Percentiles rank a stretch among this genome's conserved stretches.
Evolutionary conservation across 2,888 invertebrate species (phyloP).

Genomic region (Smittia aterrima): DNA sequence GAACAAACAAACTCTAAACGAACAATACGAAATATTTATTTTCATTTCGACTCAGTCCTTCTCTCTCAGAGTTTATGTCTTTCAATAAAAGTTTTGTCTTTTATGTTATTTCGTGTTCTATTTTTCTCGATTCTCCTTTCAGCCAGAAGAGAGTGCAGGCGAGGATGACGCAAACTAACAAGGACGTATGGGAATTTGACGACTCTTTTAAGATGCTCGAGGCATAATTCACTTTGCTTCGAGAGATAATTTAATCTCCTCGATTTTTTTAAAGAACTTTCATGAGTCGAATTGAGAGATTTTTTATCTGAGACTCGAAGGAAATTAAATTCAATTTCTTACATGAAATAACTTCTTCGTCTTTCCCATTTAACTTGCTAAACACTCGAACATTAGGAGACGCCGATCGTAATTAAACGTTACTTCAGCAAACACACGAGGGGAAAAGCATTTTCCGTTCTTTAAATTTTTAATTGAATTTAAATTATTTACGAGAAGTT

Average conservation of each 20-base stretch:
- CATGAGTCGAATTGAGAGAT: background rate
- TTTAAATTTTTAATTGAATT: background rate
- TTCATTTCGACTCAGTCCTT: background rate
- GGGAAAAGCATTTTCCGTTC: background rate
- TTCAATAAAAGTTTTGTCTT: background rate
- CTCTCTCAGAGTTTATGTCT: background rate
- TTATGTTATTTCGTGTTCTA: background rate
- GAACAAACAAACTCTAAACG: conserved; percentile 3
- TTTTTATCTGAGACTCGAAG: background rate
- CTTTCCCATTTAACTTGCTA: too few species aligned
- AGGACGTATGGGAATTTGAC: background rate
- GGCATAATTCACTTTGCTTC: background rate
- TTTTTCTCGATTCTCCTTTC: background rate
- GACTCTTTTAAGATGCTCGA: background rate
- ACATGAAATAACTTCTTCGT: too few species aligned
- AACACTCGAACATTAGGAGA: too few species aligned
- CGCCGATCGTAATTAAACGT: background rate
- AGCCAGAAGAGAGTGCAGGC: too few species aligned
- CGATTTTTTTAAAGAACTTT: background rate
- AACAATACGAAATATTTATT: background rate
- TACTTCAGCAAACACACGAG: background rate
- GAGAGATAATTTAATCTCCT: background rate
- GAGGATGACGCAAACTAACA: background rate
- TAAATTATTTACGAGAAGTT: background rate
- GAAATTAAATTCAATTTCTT: background rate